Evolutionary conservation across 1,140 invertebrate species (phyloP).

Genomic region (Thalassaphorura encarpata): DNA sequence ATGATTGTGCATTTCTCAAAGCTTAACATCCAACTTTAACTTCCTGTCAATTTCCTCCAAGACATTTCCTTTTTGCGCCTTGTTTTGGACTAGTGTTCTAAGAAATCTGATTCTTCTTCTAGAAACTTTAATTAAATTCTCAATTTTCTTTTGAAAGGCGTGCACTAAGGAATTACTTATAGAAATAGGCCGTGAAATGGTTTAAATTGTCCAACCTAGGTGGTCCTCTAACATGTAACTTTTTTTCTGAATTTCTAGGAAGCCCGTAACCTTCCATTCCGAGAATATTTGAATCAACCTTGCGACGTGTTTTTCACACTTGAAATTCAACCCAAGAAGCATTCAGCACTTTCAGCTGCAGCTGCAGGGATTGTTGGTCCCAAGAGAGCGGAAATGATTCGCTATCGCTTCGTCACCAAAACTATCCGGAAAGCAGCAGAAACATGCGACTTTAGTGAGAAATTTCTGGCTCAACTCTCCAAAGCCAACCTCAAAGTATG

Average conservation of each 20-base stretch:
- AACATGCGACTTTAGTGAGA: conserved; percentile 29
- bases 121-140: no score
- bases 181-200: no score
- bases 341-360: neutral
- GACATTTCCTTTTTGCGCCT: no score
- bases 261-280: conserved; percentile 29
- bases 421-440: conserved; percentile 27
- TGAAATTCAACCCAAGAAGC: conserved; percentile 29
- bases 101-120: no score
- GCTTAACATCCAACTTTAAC: no score
- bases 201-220: no score
- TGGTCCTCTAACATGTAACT: no score
- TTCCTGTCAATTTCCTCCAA: no score
- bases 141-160: no score
- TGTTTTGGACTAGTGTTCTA: no score
- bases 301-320: conserved; percentile 30
- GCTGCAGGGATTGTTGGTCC: neutral
- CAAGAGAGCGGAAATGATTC: conserved; percentile 25
- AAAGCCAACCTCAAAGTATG: conserved; percentile 29
- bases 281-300: conserved; percentile 30
- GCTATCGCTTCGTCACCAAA: conserved; percentile 32
- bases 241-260: conserved; percentile 21
- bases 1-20: no score
- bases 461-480: conserved; percentile 30
- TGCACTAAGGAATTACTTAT: no score